Conservation (phyloP, 2,797 vertebrate species). For the Peromyscus eremicus region DNA sequence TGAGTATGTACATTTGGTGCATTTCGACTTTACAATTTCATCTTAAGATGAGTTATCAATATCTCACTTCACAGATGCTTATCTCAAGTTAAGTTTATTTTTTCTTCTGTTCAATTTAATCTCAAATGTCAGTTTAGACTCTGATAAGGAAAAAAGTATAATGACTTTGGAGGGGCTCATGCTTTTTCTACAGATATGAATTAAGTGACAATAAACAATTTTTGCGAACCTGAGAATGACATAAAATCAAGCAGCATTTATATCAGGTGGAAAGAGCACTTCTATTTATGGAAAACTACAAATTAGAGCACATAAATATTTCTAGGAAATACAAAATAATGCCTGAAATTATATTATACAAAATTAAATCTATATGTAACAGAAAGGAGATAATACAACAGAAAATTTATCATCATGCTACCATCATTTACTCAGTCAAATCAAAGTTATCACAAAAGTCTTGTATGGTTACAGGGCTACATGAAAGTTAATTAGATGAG, state of each 20-base stretch:
- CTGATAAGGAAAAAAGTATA: not conserved
- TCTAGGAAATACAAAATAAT: not conserved
- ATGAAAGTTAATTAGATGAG: not conserved
- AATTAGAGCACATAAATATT: not conserved
- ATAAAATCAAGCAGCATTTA: not conserved
- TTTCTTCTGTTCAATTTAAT: not conserved
- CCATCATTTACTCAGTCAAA: not conserved
- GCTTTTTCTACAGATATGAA: slow-evolving; percentile 30
- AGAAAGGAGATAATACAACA: not conserved
- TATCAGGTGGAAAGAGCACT: not conserved
- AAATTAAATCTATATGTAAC: not conserved
- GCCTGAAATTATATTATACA: not conserved
- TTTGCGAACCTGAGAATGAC: not conserved
- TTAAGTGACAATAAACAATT: not conserved
- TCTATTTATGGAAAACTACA: slow-evolving; percentile 9
- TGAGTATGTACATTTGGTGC: not conserved
- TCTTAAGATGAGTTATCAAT: not conserved
- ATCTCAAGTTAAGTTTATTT: not conserved
- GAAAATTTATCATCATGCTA: not conserved
- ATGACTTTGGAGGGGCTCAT: not conserved
- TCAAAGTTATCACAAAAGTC: not conserved
- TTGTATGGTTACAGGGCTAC: not conserved
- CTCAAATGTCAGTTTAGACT: slow-evolving; percentile 23
- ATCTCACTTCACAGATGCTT: not conserved
- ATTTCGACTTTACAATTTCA: not conserved